Percentiles rank a stretch among this genome's conserved stretches.
Conservation (phyloP, 2,113 vertebrate species). For the Phalacrocorax pelagicus region DNA sequence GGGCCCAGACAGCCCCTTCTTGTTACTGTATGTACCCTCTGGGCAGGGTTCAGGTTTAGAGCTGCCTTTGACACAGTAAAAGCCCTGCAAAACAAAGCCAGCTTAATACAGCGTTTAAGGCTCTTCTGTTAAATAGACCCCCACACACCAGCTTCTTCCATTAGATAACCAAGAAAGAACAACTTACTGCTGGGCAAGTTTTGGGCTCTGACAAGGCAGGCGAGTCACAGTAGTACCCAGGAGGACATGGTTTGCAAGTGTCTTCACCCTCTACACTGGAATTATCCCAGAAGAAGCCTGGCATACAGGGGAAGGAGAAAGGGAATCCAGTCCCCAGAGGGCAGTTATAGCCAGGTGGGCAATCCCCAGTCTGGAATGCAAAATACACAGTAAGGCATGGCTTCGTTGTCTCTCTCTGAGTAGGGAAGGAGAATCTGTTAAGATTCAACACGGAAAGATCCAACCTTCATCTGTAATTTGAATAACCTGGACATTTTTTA, state of each 20-base stretch:
- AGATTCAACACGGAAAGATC: neutral
- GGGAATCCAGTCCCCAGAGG: slow-evolving; percentile 83
- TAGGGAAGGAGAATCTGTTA: neutral
- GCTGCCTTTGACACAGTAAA: slow-evolving; percentile 79
- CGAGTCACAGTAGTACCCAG: slow-evolving; percentile 78
- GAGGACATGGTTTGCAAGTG: slow-evolving; percentile 75
- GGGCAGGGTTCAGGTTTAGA: slow-evolving; percentile 79
- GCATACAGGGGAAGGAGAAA: slow-evolving; percentile 79
- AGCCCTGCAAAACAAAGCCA: slow-evolving; percentile 73
- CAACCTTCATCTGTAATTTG: neutral
- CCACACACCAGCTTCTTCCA: neutral
- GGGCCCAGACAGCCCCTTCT: slow-evolving; percentile 57
- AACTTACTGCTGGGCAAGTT: slow-evolving; percentile 79
- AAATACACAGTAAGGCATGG: neutral
- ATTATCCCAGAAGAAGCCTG: slow-evolving; percentile 81
- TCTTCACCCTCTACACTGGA: slow-evolving; percentile 67
- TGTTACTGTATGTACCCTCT: slow-evolving; percentile 79
- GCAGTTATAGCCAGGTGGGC: slow-evolving; percentile 84
- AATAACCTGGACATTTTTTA: neutral
- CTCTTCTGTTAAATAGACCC: rapidly evolving
- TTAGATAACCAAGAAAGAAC: too few species aligned
- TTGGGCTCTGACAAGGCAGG: slow-evolving; percentile 74
- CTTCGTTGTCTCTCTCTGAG: neutral
- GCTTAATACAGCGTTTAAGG: neutral
- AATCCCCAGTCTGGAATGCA: slow-evolving; percentile 80